Evolutionary conservation across 2,113 vertebrate genomes (phyloP).

Genomic region (Montifringilla adamsi): DNA sequence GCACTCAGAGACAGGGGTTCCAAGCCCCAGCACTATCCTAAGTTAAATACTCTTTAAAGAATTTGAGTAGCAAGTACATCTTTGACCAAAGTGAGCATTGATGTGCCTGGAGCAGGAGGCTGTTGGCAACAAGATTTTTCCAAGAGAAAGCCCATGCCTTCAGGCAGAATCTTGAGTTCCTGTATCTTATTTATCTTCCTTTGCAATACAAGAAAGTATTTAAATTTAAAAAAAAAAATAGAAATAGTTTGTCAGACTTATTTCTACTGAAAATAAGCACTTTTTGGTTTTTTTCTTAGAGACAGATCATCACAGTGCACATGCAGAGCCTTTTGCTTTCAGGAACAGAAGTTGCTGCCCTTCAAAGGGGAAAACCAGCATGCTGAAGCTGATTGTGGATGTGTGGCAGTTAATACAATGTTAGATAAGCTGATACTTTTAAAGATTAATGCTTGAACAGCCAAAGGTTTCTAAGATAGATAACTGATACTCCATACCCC

Average conservation of each 20-base stretch:
- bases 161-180: background rate
- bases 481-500: background rate
- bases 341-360: background rate
- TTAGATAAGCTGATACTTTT: background rate
- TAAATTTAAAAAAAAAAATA: background rate
- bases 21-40: background rate
- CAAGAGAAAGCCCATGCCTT: background rate
- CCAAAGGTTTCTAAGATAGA: background rate
- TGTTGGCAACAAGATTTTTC: background rate
- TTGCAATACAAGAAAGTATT: background rate
- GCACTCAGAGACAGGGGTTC: background rate
- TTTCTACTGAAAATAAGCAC: background rate
- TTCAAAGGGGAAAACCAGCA: background rate
- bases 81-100: background rate
- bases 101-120: background rate
- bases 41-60: background rate
- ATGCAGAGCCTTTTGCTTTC: background rate
- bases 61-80: background rate
- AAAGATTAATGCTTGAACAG: background rate
- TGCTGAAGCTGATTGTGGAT: background rate
- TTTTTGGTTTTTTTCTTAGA: background rate
- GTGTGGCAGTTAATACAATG: background rate
- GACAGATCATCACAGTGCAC: too few relatives aligned
- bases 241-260: background rate
- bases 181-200: background rate